A percentile compares a stretch with the other conserved stretches of the same genome.
phyloP scores from a whole-genome alignment of 2,888 invertebrate genomes.

The Ormyrus rosae region DNA sequence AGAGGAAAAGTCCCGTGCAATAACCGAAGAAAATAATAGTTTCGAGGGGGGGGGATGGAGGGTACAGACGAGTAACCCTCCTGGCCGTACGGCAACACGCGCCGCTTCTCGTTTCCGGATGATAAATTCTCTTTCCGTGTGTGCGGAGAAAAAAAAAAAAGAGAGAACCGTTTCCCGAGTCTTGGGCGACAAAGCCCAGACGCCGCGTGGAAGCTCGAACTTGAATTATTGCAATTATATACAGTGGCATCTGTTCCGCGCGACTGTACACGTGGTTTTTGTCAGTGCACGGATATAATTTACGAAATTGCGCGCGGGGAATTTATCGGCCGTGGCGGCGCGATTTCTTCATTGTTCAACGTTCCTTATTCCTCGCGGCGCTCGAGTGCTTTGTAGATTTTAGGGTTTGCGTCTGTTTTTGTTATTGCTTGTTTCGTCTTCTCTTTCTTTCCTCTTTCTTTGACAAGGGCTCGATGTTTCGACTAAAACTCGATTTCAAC shows the following conservation, averaged over 20 bases:
- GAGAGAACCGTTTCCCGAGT: not conserved
- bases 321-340: constrained; percentile 5
- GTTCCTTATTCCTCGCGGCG: too few relatives aligned
- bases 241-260: constrained; percentile 16
- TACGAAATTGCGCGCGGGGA: constrained; percentile 27
- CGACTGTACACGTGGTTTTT: constrained; percentile 15
- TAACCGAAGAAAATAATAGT: constrained; percentile 49
- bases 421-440: too few relatives aligned
- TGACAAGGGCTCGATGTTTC: too few relatives aligned
- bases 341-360: too few relatives aligned
- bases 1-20: constrained; percentile 34
- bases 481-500: too few relatives aligned
- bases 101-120: constrained; percentile 36
- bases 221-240: constrained; percentile 44
- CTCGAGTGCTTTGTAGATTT: too few relatives aligned
- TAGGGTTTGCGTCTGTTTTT: too few relatives aligned
- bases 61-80: not conserved
- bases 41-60: not conserved
- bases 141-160: not conserved
- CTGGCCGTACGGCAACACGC: not conserved
- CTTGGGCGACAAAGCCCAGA: constrained; percentile 38
- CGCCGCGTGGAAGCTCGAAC: constrained; percentile 25
- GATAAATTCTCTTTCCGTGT: constrained; percentile 50
- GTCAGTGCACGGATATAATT: constrained; percentile 19
- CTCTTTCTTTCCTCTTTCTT: too few relatives aligned